Evolutionary conservation across 2,113 vertebrate genomes (phyloP), one percentile per base, ranked within the genome.

Genomic region (Gallinago paraguaiae): DNA sequence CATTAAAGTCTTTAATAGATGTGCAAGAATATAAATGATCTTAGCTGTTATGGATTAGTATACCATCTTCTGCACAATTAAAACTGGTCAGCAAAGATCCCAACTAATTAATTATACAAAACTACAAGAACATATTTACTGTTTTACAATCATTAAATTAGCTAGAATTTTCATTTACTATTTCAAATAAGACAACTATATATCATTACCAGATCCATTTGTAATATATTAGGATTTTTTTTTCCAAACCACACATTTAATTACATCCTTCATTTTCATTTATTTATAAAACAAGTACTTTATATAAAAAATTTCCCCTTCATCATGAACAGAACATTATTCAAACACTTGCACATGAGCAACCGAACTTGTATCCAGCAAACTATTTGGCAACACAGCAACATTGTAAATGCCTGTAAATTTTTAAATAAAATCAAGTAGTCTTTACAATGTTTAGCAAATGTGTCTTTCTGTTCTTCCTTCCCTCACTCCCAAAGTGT

Each of bases 271-370:
- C 96, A 95, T 96, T 97, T 97, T 97, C 96, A 98, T 97, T 97
- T 97, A 98, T 97, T 98, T 98, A 98, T 98, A 98, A 98, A 98
- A 98, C 97, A 98, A 97, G 93, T 95, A 95, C 94, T 97, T 95
- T 88, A 97, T 97, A 97, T 98, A 98, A 98, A 98, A 98, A 98
- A 97, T 93, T 90, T 97, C 94, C 95, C 97, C 97, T 97, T 96
- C 89, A 89, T 97, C 95, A 82, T 92, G 94, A 96, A 98, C 97
- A 97, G 96, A 96, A 97, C 79, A 86, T 96, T 92, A 96, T 95
- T 95, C 96, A 97, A 97, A 97, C 90, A 88, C 96, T 95, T 97
- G 95, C 93, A 96, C 96, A 80, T 84, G 93, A 96, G 96, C 94
- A 91, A 97, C 97, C 96, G 92, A 94, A 97, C 97, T 97, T 69